These are phyloP conservation scores for Agrilus cyanescens DNA, from an alignment of 2,888 invertebrate genomes.

Conservation along the genomic window DNA sequence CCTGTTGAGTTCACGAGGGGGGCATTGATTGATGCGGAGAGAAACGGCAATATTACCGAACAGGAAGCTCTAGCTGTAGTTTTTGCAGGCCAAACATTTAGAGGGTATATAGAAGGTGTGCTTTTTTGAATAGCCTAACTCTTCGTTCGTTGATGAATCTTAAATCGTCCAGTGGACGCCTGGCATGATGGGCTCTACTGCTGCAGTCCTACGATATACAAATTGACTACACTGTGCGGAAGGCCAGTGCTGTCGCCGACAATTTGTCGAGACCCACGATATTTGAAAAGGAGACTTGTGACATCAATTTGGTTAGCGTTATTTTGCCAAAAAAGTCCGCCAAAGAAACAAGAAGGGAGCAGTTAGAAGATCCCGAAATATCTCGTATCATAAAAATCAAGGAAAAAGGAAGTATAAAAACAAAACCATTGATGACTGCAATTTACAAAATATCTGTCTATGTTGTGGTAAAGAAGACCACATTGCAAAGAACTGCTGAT, in stretches of 20 bases:
- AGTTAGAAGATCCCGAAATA: constrained; percentile 14
- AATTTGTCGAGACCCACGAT: constrained; percentile 21
- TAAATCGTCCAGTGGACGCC: constrained; percentile 27
- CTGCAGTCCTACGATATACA: constrained; percentile 27
- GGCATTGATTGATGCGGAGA: constrained; percentile 18
- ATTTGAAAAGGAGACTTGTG: neutral
- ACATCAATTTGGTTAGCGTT: neutral
- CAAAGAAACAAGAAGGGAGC: constrained; percentile 4
- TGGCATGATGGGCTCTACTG: constrained; percentile 31
- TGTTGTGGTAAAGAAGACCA: no score
- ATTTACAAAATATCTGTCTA: no score
- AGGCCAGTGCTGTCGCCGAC: constrained; percentile 28
- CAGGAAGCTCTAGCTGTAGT: constrained; percentile 20
- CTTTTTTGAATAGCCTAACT: constrained; percentile 27
- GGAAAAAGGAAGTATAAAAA: no score
- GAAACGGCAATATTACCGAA: constrained; percentile 19
- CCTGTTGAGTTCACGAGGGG: constrained; percentile 21
- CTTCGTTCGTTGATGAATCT: constrained; percentile 33
- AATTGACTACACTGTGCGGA: constrained; percentile 27
- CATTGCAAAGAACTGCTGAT: no score
- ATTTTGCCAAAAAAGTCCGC: constrained; percentile 1
- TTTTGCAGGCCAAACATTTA: constrained; percentile 30
- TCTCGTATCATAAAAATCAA: constrained; percentile 10
- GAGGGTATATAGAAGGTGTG: constrained; percentile 30
- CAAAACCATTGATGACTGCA: no score